Percentiles rank a stretch among this genome's conserved stretches.
phyloP scores from a whole-genome alignment of 2,113 vertebrate genomes.

The Atractosteus spatula region DNA sequence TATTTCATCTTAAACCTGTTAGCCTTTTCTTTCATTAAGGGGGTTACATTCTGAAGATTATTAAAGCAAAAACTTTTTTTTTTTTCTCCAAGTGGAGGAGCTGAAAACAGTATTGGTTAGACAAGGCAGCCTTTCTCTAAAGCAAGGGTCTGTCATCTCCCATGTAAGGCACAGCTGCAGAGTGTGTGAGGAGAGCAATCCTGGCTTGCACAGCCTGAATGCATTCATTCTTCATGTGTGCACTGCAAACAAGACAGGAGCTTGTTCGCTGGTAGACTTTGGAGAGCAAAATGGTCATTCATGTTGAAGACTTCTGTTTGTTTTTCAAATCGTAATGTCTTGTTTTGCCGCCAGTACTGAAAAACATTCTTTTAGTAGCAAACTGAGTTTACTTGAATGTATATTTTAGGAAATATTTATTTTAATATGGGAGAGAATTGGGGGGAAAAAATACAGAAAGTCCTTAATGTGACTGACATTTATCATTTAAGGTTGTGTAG shows the following conservation, averaged over 20 bases:
- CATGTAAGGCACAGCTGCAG: conserved; percentile 7
- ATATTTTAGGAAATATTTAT: too few relatives aligned
- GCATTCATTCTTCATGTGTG: conserved; percentile 38
- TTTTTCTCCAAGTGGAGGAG: background rate
- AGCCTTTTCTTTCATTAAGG: too few relatives aligned
- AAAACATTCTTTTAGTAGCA: too few relatives aligned
- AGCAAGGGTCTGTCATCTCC: conserved; percentile 12
- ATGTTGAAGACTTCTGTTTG: background rate
- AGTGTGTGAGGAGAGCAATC: background rate
- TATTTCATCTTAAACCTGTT: too few relatives aligned
- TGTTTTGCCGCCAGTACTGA: too few relatives aligned
- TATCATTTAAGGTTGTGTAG: too few relatives aligned
- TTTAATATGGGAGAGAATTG: too few relatives aligned
- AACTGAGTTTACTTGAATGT: too few relatives aligned
- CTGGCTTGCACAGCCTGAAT: conserved; percentile 34
- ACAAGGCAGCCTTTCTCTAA: conserved; percentile 35
- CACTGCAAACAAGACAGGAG: conserved; percentile 4
- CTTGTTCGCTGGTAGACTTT: background rate
- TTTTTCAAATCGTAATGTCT: background rate
- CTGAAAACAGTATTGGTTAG: background rate
- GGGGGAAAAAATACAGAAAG: too few relatives aligned
- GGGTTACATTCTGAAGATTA: too few relatives aligned
- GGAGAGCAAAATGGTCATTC: background rate
- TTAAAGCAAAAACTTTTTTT: too few relatives aligned
- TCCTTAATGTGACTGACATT: too few relatives aligned